Conservation (phyloP, 2,888 invertebrate species). For the Agrochola lota region DNA sequence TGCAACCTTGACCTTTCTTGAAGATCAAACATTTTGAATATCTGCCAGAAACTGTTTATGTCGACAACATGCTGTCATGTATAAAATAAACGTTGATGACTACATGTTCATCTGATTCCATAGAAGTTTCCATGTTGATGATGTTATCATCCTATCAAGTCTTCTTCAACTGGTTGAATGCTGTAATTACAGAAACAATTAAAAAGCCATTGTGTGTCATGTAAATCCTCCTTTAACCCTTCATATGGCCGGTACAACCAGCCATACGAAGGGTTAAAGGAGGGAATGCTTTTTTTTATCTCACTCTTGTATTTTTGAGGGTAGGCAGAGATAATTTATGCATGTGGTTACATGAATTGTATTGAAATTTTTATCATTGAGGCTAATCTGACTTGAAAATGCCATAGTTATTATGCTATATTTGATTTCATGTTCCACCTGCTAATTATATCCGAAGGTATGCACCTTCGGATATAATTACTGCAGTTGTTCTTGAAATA, state of each 20-base stretch:
- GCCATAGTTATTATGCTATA: background rate
- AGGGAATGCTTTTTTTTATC: background rate
- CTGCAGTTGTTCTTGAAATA: constrained; percentile 18
- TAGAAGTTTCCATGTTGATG: background rate
- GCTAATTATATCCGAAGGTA: no score
- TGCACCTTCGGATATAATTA: background rate
- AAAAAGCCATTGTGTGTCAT: no score
- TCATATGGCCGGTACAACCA: no score
- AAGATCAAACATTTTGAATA: constrained; percentile 50
- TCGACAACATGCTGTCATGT: constrained; percentile 21
- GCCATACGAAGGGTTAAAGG: no score
- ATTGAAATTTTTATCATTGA: background rate
- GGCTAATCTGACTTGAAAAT: background rate
- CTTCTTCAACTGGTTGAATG: no score
- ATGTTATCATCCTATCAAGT: background rate
- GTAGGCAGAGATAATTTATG: background rate
- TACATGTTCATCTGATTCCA: background rate
- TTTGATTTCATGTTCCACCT: background rate
- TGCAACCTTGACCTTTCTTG: constrained; percentile 36
- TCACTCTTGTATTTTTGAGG: background rate
- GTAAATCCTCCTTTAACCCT: no score
- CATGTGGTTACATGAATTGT: background rate
- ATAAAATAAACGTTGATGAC: constrained; percentile 20
- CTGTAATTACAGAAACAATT: no score
- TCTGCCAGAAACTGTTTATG: constrained; percentile 45